A percentile compares a stretch with the other conserved stretches of the same genome.
Evolutionary conservation across 2,797 vertebrate species (phyloP).

Genomic region (Anas acuta): DNA sequence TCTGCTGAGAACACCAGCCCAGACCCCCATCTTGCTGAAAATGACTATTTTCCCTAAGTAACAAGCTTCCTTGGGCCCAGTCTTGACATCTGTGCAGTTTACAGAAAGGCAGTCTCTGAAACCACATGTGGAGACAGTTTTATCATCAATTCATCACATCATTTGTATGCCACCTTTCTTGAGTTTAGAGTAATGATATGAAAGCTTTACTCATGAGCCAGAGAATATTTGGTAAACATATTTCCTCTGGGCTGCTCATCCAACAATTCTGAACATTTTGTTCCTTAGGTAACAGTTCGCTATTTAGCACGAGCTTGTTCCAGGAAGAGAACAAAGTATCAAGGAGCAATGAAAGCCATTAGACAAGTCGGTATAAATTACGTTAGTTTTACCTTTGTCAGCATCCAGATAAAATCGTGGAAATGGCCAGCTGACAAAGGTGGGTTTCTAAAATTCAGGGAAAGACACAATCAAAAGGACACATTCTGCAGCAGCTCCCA

Average conservation of each 20-base stretch:
- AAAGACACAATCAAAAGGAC: conserved; percentile 38
- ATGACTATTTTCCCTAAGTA: neutral
- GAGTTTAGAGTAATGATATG: neutral
- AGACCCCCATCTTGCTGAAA: neutral
- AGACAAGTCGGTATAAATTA: neutral
- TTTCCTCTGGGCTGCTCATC: neutral
- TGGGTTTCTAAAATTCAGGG: conserved; percentile 17
- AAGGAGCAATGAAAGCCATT: neutral
- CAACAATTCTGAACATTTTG: neutral
- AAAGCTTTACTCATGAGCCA: neutral
- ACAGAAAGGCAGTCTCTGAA: neutral
- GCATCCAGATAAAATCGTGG: neutral
- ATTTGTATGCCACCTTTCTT: neutral
- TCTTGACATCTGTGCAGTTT: neutral
- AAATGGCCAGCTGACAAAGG: conserved; percentile 2
- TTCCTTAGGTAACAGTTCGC: neutral
- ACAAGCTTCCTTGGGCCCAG: rapidly evolving
- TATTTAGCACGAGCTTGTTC: neutral
- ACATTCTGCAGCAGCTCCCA: conserved; percentile 51
- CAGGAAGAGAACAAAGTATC: neutral
- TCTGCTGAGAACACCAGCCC: neutral
- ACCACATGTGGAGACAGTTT: neutral
- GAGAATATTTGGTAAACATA: neutral
- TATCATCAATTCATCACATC: neutral
- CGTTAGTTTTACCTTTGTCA: neutral